Base-by-base conservation (phyloP, 2,113 vertebrate genomes). In the Labeo catla region DNA sequence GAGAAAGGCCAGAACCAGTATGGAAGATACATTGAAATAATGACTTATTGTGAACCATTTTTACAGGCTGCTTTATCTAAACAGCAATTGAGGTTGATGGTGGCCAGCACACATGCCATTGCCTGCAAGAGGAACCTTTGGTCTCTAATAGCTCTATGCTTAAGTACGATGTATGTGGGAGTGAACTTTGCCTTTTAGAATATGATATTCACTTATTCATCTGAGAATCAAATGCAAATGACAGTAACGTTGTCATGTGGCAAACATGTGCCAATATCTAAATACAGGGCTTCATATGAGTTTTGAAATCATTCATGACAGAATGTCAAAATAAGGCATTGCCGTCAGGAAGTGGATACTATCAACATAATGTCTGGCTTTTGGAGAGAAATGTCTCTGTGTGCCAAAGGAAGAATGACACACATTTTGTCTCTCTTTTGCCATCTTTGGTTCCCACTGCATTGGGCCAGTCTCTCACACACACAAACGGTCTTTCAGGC, bases 341-440 rank as follows among this genome's bases (percentile, higher is more conserved):
- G 65, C 23, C n/a, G 6, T 68, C 8, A 10, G 63, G 80, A 82
- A 68, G 47, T 50, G 45, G 28, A 68, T 68, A 9, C 63, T 49
- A 12, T 52, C 63, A 68, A 68, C 43, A 82, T 66, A 21, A 68
- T 43, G 6, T 28, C 15, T 57, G 34, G 9, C 34, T 83, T 49
- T 83, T 45, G 4, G 11, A 43, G 61, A 6, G 28, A 80, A 80
- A 57, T 68, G 45, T 86, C 80, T 82, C 80, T 52, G 9, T 50
- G 45, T 82, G 28, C 63, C 80, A 68, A 82, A 39, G 76, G 57
- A 81, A 36, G 47, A 50, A 39, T 82, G 63, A 82, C 81, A 82
- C 47, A 39, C 81, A 82, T 70, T 70, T 81, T 65, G 59, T 73
- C 36, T 47, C 39, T 12, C 61, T 65, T 47, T 49, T 66, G 59